Evolutionary conservation across 2,888 invertebrate genomes (phyloP).

Genomic region (Lithodes maja): DNA sequence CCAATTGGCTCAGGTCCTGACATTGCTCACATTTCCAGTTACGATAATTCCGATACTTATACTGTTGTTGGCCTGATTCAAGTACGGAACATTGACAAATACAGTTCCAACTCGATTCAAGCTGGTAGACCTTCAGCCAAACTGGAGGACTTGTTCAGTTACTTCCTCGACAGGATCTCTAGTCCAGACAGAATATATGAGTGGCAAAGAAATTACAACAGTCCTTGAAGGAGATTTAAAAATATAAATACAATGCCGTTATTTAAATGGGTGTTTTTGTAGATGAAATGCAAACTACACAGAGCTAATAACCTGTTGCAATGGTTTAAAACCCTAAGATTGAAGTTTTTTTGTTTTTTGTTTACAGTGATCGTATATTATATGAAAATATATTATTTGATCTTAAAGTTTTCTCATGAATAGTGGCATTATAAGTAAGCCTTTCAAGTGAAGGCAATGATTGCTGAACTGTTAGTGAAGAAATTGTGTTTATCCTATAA

Average conservation of each 20-base stretch:
- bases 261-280: conserved; percentile 40
- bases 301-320: conserved; percentile 61
- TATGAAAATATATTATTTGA: conserved; percentile 55
- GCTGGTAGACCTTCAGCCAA: neutral
- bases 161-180: neutral
- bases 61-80: too few relatives aligned
- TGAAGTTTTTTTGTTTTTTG: conserved; percentile 38
- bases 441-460: conserved; percentile 48
- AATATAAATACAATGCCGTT: conserved; percentile 29
- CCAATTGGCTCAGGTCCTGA: too few relatives aligned
- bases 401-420: conserved; percentile 53
- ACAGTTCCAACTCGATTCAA: too few relatives aligned
- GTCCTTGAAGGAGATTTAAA: conserved; percentile 40
- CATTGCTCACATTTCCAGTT: too few relatives aligned
- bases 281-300: conserved; percentile 46
- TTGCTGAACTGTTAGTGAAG: conserved; percentile 52
- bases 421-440: conserved; percentile 51
- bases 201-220: conserved; percentile 46
- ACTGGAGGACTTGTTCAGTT: neutral
- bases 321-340: conserved; percentile 47
- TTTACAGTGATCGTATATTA: conserved; percentile 55
- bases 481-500: conserved; percentile 40
- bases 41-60: too few relatives aligned
- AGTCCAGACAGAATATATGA: conserved; percentile 21
- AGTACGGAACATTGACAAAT: too few relatives aligned